These are phyloP conservation scores for Harpegnathos saltator DNA, from an alignment of 1,140 invertebrate genomes.

Conservation along the genomic window DNA sequence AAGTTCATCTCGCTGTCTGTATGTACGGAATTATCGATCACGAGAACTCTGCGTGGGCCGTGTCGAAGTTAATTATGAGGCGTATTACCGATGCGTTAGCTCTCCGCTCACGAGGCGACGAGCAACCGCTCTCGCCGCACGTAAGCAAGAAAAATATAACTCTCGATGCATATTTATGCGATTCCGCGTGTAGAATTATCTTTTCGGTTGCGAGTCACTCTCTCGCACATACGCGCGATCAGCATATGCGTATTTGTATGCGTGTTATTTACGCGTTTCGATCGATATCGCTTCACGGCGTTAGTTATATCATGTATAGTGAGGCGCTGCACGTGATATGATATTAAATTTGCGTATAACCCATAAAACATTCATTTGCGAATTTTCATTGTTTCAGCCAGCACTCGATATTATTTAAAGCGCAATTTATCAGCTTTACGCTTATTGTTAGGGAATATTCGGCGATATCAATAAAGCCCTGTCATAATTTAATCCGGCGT, in stretches of 20 bases:
- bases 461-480: slow-evolving; percentile 49
- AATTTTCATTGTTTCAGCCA: slow-evolving; percentile 55
- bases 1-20: slow-evolving; percentile 1
- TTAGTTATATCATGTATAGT: slow-evolving; percentile 43
- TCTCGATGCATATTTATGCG: background rate
- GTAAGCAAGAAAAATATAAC: slow-evolving; percentile 14
- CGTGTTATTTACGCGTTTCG: slow-evolving; percentile 49
- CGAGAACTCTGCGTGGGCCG: background rate
- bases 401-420: slow-evolving; percentile 61
- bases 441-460: slow-evolving; percentile 55
- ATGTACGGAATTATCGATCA: slow-evolving; percentile 1
- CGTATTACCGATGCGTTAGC: slow-evolving; percentile 13
- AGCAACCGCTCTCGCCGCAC: too few relatives aligned
- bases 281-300: slow-evolving; percentile 53
- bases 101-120: background rate
- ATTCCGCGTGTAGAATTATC: background rate
- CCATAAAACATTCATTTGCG: slow-evolving; percentile 55
- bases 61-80: slow-evolving; percentile 24
- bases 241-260: slow-evolving; percentile 29
- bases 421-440: slow-evolving; percentile 57
- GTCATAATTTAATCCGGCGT: slow-evolving; percentile 51
- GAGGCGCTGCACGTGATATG: slow-evolving; percentile 39
- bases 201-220: slow-evolving; percentile 21
- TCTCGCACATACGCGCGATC: background rate
- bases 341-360: slow-evolving; percentile 60